Evolutionary conservation across 2,888 invertebrate species (phyloP).

Genomic region (Tiliacea citrago): DNA sequence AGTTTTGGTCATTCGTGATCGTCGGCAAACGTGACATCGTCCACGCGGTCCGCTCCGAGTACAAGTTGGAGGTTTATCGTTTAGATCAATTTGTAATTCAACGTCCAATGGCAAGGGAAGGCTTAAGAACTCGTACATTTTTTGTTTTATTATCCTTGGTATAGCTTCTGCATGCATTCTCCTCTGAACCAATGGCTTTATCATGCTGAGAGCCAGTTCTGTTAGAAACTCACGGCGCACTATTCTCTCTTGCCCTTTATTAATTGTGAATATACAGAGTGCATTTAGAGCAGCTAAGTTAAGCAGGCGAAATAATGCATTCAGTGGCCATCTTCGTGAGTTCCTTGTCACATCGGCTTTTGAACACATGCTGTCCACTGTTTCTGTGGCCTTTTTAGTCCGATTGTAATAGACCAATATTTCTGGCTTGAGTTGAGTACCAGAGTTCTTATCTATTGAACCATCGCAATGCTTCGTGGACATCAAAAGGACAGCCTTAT

Average conservation of each 20-base stretch:
- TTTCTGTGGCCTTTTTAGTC: conserved; percentile 44
- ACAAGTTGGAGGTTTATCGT: conserved; percentile 27
- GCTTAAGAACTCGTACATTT: conserved; percentile 45
- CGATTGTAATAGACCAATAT: conserved; percentile 40
- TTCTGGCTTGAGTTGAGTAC: conserved; percentile 37
- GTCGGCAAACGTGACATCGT: conserved; percentile 44
- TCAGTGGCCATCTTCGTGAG: conserved; percentile 54
- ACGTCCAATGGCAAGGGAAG: conserved; percentile 42
- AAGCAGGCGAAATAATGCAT: conserved; percentile 46
- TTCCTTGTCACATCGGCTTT: conserved; percentile 49
- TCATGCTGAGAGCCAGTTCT: conserved; percentile 50
- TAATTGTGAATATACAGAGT: conserved; percentile 46
- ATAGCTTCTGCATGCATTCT: conserved; percentile 30
- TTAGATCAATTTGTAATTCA: conserved; percentile 33
- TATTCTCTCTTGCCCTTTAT: conserved; percentile 43
- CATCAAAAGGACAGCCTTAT: conserved; percentile 42
- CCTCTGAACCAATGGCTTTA: conserved; percentile 47
- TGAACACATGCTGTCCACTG: conserved; percentile 45
- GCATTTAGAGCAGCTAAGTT: conserved; percentile 55
- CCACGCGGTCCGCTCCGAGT: conserved; percentile 34
- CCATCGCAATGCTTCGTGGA: conserved; percentile 45
- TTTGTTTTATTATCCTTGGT: conserved; percentile 42
- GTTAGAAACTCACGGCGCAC: conserved; percentile 54
- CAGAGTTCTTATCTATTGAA: conserved; percentile 25
- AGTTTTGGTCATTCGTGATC: conserved; percentile 26